Conservation (phyloP, 2,797 vertebrate genomes). For the Sebastes baramenuke region DNA sequence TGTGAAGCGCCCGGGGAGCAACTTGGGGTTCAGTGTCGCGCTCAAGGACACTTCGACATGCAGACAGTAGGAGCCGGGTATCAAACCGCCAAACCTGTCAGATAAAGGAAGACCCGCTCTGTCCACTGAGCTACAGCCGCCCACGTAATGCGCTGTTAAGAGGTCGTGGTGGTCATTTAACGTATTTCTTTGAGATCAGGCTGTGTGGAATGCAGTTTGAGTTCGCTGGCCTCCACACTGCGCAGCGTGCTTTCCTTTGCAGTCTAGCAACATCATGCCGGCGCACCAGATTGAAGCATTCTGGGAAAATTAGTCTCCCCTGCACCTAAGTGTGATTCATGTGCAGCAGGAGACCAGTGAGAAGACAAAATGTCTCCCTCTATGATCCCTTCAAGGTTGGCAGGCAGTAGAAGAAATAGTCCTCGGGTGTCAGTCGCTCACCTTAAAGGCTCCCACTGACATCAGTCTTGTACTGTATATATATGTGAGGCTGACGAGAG, state of each 20-base stretch:
- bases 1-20: too few species aligned
- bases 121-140: fast-evolving
- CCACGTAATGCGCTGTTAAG: too few species aligned
- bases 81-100: too few species aligned
- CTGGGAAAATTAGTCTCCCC: slow-evolving; percentile 26
- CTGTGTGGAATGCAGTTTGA: neutral
- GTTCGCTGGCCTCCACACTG: neutral
- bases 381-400: slow-evolving; percentile 34
- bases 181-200: neutral
- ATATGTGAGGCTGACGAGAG: slow-evolving; percentile 19
- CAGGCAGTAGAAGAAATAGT: slow-evolving; percentile 17
- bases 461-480: slow-evolving; percentile 10
- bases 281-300: neutral
- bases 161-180: too few species aligned
- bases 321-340: slow-evolving; percentile 34
- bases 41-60: too few species aligned
- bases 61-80: too few species aligned
- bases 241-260: neutral
- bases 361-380: slow-evolving; percentile 30
- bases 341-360: slow-evolving; percentile 16
- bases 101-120: too few species aligned
- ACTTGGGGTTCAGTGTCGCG: too few species aligned
- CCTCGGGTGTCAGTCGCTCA: slow-evolving; percentile 33
- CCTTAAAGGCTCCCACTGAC: slow-evolving; percentile 49
- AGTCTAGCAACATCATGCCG: neutral